A percentile compares a stretch with the other conserved stretches of the same genome.
Conservation (phyloP, 2,888 invertebrate genomes). For the Drosophila maculinotata region DNA sequence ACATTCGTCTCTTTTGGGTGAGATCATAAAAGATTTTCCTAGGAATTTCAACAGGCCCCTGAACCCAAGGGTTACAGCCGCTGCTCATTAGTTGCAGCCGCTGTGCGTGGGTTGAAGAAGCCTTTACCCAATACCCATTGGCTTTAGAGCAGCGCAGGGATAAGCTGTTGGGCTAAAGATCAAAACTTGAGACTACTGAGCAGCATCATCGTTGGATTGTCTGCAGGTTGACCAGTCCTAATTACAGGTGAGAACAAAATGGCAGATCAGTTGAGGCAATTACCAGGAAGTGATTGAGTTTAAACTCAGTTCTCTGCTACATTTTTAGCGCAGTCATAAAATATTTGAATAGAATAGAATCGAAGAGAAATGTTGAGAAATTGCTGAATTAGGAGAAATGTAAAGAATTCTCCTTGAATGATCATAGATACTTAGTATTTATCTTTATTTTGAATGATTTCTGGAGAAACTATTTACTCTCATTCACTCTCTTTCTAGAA, state of each 20-base stretch:
- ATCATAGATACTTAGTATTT: no score
- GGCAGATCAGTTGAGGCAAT: conserved; percentile 20
- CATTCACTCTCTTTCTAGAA: no score
- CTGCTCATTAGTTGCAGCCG: conserved; percentile 60
- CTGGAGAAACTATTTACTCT: no score
- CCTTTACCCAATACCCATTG: conserved; percentile 5
- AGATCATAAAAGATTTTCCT: conserved; percentile 71
- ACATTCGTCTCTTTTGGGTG: conserved; percentile 40
- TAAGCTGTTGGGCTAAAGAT: conserved; percentile 28
- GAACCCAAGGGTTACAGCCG: conserved; percentile 34
- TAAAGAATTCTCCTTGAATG: no score
- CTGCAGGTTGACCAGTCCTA: conserved; percentile 53
- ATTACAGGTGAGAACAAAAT: conserved; percentile 41
- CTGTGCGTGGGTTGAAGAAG: conserved; percentile 60
- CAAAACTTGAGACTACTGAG: conserved; percentile 34
- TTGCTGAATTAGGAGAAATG: no score
- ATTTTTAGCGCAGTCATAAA: conserved; percentile 20
- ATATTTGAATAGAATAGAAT: no score
- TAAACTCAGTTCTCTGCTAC: conserved; percentile 33
- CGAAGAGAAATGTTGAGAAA: no score
- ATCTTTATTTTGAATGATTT: no score
- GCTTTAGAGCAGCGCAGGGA: conserved; percentile 19
- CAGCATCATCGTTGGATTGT: conserved; percentile 35
- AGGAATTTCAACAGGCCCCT: conserved; percentile 56
- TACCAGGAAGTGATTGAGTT: conserved; percentile 52